Base-by-base conservation (phyloP, 2,888 invertebrate genomes). In the Parnassius smintheus region DNA sequence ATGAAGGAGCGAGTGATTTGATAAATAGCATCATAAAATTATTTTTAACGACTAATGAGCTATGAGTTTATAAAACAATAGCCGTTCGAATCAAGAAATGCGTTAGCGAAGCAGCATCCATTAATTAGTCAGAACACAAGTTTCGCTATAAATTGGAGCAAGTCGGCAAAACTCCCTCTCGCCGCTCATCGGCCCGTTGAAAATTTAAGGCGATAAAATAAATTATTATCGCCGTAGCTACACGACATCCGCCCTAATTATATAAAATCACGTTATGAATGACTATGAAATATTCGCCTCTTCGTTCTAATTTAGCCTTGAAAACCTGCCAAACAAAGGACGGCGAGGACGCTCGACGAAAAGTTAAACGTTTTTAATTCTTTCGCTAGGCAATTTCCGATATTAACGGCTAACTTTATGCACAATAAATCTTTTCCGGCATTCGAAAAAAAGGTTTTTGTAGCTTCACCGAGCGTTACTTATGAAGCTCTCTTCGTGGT, bases 61-160 rank as follows among this genome's bases (percentile, higher is more conserved):
- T 51, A 55, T 62, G 64, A 66, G 66, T 65, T 68, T 75, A 79
- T 80, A 81, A 82, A 85, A 83, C 80, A 87, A 82, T 81, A 82
- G 76, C 78, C 70, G 71, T 77, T 81, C 81, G 86, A 85, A 86
- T 86, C 80, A 83, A 78, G 77, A 78, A 83, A 78, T 78, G 81
- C 80, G 78, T 83, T 81, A 79, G 80, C 76, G 77, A 77, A 85
- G 80, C 83, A 80, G 83, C 84, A 87, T 85, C 83, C 86, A 89
- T 91, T 91, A 90, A 91, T 91, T 90, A 90, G 86, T 75, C 79
- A 76, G 83, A 86, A 88, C 81, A 85, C 82, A 90, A 91, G 90
- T 91, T 91, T 85, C 76, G 88, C 90, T 85, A 90, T 91, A 91
- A 91, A 91, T 91, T 85, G 78, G 77, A 75, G 75, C 73, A 79